phyloP scores from a whole-genome alignment of 2,888 invertebrate species.

The Diaprepes abbreviatus region DNA sequence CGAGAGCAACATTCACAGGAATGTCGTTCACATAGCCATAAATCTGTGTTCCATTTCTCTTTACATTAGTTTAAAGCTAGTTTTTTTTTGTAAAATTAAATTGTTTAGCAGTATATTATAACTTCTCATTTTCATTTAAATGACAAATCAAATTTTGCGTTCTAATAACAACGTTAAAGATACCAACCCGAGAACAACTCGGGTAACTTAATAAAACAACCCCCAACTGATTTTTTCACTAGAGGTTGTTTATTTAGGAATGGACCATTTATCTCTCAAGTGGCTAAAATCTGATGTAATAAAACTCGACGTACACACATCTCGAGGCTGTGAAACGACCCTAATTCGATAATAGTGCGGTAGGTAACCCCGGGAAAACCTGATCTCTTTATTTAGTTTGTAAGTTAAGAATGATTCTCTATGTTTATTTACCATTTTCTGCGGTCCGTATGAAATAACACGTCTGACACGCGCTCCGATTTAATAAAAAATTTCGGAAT shows the following conservation, averaged over 20 bases:
- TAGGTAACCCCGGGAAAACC: slow-evolving; percentile 60
- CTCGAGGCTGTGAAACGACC: slow-evolving; percentile 31
- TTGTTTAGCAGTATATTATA: too few species aligned
- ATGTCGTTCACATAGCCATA: too few species aligned
- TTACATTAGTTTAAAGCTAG: too few species aligned
- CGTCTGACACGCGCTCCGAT: slow-evolving; percentile 30
- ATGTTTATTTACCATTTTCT: slow-evolving; percentile 65
- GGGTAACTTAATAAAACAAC: slow-evolving; percentile 13
- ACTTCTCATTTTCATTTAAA: too few species aligned
- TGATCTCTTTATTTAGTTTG: slow-evolving; percentile 64
- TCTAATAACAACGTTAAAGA: too few species aligned
- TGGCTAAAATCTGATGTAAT: slow-evolving; percentile 44
- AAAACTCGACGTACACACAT: slow-evolving; percentile 28
- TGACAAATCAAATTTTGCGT: too few species aligned
- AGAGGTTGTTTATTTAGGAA: slow-evolving; percentile 31
- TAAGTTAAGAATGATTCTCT: slow-evolving; percentile 66
- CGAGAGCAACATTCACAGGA: too few species aligned
- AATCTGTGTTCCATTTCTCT: too few species aligned
- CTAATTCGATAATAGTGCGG: slow-evolving; percentile 62
- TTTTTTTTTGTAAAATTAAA: too few species aligned
- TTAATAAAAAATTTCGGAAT: neutral
- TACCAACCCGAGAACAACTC: too few species aligned
- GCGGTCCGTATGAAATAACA: slow-evolving; percentile 53
- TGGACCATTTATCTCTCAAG: slow-evolving; percentile 40
- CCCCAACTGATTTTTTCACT: slow-evolving; percentile 28